A percentile compares a stretch with the other conserved stretches of the same genome.
phyloP scores from a whole-genome alignment of 2,888 invertebrate species.

The Rhimphoctona megacephalus region DNA sequence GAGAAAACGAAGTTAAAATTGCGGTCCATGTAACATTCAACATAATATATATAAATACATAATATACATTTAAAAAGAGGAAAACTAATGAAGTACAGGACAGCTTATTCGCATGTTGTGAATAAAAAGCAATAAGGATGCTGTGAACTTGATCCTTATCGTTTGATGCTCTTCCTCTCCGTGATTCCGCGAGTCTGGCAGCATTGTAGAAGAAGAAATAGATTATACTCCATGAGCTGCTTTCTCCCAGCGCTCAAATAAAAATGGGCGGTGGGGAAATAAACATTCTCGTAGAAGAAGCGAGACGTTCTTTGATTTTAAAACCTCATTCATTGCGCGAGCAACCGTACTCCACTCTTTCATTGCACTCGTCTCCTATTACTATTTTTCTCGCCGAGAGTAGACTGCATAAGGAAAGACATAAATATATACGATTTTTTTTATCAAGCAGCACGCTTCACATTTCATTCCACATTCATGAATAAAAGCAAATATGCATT shows the following conservation, averaged over 20 bases:
- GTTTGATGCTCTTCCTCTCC: conserved; percentile 23
- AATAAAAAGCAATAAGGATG: conserved; percentile 13
- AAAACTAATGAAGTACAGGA: no score
- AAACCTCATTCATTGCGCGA: conserved; percentile 64
- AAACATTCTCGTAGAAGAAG: conserved; percentile 48
- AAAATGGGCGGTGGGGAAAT: conserved; percentile 19
- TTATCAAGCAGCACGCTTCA: not conserved
- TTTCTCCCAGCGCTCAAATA: conserved; percentile 38
- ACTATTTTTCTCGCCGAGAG: conserved; percentile 23
- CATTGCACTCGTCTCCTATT: conserved; percentile 38
- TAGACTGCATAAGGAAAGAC: conserved; percentile 22
- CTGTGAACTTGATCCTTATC: conserved; percentile 50
- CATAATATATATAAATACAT: not conserved
- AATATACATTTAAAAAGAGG: not conserved
- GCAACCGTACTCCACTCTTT: conserved; percentile 36
- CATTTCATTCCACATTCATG: not conserved
- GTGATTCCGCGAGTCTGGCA: not conserved
- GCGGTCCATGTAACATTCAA: not conserved
- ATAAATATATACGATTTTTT: not conserved
- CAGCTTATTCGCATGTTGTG: not conserved
- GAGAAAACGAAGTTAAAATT: not conserved
- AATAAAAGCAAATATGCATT: not conserved
- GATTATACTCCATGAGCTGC: conserved; percentile 42
- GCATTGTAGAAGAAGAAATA: conserved; percentile 54
- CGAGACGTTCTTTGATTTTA: conserved; percentile 63